Evolutionary conservation across 2,797 vertebrate genomes (phyloP), one percentile per base, ranked within the genome.

Genomic region (Muscicapa striata): DNA sequence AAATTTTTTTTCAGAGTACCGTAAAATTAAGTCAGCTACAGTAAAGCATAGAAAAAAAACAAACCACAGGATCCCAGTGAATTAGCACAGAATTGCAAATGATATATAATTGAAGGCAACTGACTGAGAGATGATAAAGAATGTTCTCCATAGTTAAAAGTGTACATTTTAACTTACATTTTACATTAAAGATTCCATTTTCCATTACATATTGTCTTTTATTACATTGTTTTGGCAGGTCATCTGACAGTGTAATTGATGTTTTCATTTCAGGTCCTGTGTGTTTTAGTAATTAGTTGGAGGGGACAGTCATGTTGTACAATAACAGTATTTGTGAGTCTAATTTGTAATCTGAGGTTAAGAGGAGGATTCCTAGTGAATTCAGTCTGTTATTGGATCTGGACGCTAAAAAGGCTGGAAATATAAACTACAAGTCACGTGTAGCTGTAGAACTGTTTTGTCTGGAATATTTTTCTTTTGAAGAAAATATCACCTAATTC

Each of bases 201-300:
- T 88, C 29, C 57, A 32, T 93, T 94, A 21, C 41, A 22, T 75
- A 76, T 81, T 81, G 40, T 78, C 66, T 46, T 91, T n/a, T 46
- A 82, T 88, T 82, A 58, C 23, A 0, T 92, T 52, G 64, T 86
- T 93, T 86, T 91, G 80, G 59, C 61, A 90, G 41, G 38, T 86
- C 79, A 79, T 87, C 66, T 93, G 94, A 84, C 69, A 92, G 66
- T 4, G 4, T 57, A 84, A 92, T 84, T 88, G 75, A 74, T 86
- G 80, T 58, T 94, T 94, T 87, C 52, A 57, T 84, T 91, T 80
- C 77, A 87, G 55, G 70, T n/a, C 49, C 57, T 32, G 9, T 81
- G 70, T 90, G 58, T 55, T 96, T 80, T 58, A 90, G 63, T 54
- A 93, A 87, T 91, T 84, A 87, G 54, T 59, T 84, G 72, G 83